These are phyloP conservation scores for Sceloporus undulatus DNA, from an alignment of 2,113 vertebrate species.

Conservation along the genomic window DNA sequence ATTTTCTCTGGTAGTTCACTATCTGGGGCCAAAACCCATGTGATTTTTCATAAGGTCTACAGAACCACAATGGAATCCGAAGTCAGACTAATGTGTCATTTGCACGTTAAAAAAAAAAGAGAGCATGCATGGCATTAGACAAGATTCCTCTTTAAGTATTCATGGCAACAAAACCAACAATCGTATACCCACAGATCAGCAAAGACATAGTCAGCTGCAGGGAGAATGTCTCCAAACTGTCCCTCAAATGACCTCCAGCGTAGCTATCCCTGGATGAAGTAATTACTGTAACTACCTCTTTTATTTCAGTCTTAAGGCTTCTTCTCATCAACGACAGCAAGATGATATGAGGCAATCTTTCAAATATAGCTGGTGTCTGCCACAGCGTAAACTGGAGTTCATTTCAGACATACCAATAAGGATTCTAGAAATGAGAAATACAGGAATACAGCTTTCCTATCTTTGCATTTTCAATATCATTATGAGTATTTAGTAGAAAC, in stretches of 20 bases:
- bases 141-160: no score
- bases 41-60: conserved; percentile 22
- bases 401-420: conserved; percentile 2
- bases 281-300: conserved; percentile 36
- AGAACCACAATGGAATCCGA: not conserved
- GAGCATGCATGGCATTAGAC: not conserved
- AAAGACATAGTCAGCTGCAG: conserved; percentile 54
- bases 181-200: conserved; percentile 41
- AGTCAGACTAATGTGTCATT: not conserved
- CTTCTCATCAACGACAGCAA: not conserved
- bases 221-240: conserved; percentile 33
- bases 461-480: conserved; percentile 28
- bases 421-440: not conserved
- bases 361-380: conserved; percentile 1
- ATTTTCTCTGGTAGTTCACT: conserved; percentile 48
- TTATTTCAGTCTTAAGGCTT: conserved; percentile 26
- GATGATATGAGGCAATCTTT: not conserved
- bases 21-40: conserved; percentile 22
- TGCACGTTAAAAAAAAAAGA: not conserved
- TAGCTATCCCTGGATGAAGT: conserved; percentile 40
- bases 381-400: not conserved
- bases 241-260: conserved; percentile 54
- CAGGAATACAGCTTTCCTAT: not conserved
- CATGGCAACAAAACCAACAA: no score
- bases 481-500: not conserved